These are phyloP conservation scores for Hipposideros larvatus DNA, from an alignment of 2,797 vertebrate species.

Conservation along the genomic window DNA sequence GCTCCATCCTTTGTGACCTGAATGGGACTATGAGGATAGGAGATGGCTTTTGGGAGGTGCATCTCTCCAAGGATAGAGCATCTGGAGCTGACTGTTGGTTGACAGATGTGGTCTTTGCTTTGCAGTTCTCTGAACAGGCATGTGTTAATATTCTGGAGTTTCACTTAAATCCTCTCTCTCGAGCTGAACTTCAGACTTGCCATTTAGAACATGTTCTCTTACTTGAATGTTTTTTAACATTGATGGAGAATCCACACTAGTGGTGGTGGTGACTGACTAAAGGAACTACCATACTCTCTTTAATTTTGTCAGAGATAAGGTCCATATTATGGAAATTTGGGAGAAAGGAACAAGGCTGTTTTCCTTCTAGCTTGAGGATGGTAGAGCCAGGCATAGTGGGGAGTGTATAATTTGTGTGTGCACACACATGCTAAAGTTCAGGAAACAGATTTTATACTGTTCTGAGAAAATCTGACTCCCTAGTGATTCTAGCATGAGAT, in stretches of 20 bases:
- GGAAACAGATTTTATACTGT: background rate
- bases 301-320: background rate
- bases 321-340: background rate
- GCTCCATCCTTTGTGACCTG: background rate
- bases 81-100: too few relatives aligned
- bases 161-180: background rate
- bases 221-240: background rate
- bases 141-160: background rate
- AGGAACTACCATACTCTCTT: background rate
- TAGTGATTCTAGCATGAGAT: background rate
- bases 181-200: background rate
- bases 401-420: background rate
- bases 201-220: background rate
- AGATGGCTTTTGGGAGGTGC: background rate
- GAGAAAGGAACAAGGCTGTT: background rate
- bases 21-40: background rate
- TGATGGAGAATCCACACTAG: background rate
- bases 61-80: background rate
- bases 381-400: background rate
- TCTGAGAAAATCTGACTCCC: background rate
- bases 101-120: background rate
- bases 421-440: background rate
- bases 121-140: background rate
- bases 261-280: background rate
- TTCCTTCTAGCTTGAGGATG: background rate